Conservation (phyloP, 2,888 invertebrate genomes). For the Dastarcus helophoroides region DNA sequence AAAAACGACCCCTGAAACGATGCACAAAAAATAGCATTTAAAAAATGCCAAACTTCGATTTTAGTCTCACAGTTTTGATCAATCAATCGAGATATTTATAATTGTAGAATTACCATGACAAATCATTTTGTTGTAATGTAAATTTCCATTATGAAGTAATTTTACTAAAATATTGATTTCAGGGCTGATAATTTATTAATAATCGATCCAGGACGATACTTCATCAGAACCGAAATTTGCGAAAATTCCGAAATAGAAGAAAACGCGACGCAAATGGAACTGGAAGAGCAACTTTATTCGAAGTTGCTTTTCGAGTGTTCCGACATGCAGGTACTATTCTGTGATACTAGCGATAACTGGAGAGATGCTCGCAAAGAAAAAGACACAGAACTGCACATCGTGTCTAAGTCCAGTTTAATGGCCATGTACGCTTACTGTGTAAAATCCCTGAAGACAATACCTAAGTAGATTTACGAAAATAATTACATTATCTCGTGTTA, state of each 20-base stretch:
- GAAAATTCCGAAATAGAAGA: slow-evolving; percentile 54
- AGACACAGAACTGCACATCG: slow-evolving; percentile 63
- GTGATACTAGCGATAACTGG: slow-evolving; percentile 59
- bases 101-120: no score
- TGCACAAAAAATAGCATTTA: no score
- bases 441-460: slow-evolving; percentile 28
- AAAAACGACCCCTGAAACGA: no score
- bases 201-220: slow-evolving; percentile 58
- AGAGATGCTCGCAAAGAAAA: slow-evolving; percentile 54
- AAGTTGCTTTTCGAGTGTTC: slow-evolving; percentile 58
- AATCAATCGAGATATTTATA: no score
- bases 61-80: no score
- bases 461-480: slow-evolving; percentile 23
- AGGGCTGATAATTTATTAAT: slow-evolving; percentile 61
- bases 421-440: slow-evolving; percentile 29
- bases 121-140: no score
- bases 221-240: slow-evolving; percentile 62
- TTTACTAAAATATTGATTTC: slow-evolving; percentile 17
- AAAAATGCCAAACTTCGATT: no score
- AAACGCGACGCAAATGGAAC: slow-evolving; percentile 69
- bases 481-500: neutral
- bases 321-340: slow-evolving; percentile 52
- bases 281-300: slow-evolving; percentile 70
- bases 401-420: slow-evolving; percentile 49
- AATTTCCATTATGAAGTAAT: no score